These are phyloP conservation scores for Halichoeres trimaculatus DNA, from an alignment of 2,113 vertebrate species.

Conservation along the genomic window DNA sequence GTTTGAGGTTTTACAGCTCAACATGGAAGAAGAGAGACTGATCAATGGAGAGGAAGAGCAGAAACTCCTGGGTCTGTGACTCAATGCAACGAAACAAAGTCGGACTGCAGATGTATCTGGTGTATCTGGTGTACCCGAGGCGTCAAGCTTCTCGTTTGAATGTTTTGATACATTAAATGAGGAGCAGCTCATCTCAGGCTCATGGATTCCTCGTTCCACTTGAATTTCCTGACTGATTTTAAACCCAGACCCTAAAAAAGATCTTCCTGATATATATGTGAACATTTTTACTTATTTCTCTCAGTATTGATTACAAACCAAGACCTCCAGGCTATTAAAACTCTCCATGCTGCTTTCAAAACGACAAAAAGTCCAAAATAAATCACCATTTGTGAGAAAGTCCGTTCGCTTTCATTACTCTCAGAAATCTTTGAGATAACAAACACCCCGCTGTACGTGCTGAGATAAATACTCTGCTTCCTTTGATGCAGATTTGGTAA, in stretches of 20 bases:
- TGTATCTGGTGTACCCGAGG: no score
- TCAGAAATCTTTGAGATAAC: neutral
- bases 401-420: conserved; percentile 24
- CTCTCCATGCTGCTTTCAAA: neutral
- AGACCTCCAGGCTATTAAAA: neutral
- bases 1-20: no score
- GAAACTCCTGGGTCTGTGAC: no score
- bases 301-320: conserved; percentile 29
- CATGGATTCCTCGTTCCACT: conserved; percentile 4
- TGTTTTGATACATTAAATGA: neutral
- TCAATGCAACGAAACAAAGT: no score
- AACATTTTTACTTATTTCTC: neutral
- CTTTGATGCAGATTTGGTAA: conserved; percentile 19
- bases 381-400: neutral
- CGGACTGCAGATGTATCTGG: no score
- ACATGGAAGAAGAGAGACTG: no score
- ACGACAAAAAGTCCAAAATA: conserved; percentile 13
- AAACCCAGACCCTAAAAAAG: neutral
- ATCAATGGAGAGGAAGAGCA: no score
- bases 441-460: conserved; percentile 2
- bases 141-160: no score
- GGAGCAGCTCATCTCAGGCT: neutral
- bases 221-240: neutral
- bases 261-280: conserved; percentile 10
- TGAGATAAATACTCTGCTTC: conserved; percentile 16